phyloP scores from a whole-genome alignment of 2,797 vertebrate genomes.

The Trematomus bernacchii region DNA sequence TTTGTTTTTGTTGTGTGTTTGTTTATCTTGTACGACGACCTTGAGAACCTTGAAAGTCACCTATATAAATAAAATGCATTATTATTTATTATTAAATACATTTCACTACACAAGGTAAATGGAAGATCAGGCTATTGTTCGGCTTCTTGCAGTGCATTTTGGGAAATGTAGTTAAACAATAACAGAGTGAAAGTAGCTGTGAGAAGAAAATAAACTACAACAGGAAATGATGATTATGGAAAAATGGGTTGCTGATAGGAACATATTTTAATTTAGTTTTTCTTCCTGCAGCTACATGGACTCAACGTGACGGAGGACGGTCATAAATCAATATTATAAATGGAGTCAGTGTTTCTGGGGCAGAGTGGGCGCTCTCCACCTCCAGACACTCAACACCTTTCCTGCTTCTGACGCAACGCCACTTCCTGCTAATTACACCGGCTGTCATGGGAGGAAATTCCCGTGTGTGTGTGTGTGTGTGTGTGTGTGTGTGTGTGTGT shows the following conservation, averaged over 20 bases:
- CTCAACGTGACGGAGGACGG: not conserved
- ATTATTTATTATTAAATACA: no score
- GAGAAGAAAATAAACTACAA: not conserved
- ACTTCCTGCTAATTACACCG: slow-evolving; percentile 75
- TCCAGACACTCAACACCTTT: slow-evolving; percentile 53
- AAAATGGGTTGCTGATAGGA: not conserved
- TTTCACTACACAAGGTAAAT: no score
- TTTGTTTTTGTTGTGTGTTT: no score
- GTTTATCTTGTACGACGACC: no score
- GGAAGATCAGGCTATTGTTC: not conserved
- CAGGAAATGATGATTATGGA: not conserved
- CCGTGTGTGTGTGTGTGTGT: slow-evolving; percentile 36
- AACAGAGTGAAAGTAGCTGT: not conserved
- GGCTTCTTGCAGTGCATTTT: not conserved
- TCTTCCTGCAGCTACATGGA: not conserved
- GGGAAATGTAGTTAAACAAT: not conserved
- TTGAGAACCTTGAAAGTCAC: no score
- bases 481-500: slow-evolving; percentile 9
- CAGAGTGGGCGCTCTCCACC: slow-evolving; percentile 16
- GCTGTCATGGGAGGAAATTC: slow-evolving; percentile 81
- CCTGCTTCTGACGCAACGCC: slow-evolving; percentile 54
- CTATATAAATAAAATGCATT: no score
- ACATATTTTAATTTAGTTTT: no score
- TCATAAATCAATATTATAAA: not conserved
- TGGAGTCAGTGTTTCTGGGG: not conserved